Evolutionary conservation across 2,888 invertebrate genomes (phyloP), one percentile per base, ranked within the genome.

Genomic region (Rhingia rostrata): DNA sequence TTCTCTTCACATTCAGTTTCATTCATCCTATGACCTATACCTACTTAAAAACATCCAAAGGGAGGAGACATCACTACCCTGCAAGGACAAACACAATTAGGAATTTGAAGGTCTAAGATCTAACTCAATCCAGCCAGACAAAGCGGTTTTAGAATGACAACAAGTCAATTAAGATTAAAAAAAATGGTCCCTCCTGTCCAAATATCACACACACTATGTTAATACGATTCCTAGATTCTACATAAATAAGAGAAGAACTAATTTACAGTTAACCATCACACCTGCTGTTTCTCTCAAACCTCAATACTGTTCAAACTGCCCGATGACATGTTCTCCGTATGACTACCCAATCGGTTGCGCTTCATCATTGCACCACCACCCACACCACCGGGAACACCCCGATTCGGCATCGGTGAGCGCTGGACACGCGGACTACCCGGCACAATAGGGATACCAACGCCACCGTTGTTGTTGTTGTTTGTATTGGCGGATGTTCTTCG

Each of bases 281-380:
- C 56, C 54, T 53, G 54, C 54, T 47, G 49, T 37, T 37, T 32
- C 32, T 37, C 30, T 80, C 60, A 84, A 80, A 92, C 92, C 88
- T 92, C 92, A 90, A 92, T 92, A 90, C 92, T 92, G 90, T 92
- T 92, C 45, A 92, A 89, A 87, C 92, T 92, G 78, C 92, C 92
- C 63, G 91, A 91, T 7, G 92, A 92, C 79, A 92, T 91, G 86
- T 92, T 92, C 86, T 92, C 91, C 84, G 90, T 90, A 86, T 91
- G 91, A 86, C 91, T 92, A 86, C 92, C 91, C 58, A 92, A 87
- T 4, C 91, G 90, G 53, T 90, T 90, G 14, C 91, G 89, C 85
- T 91, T 90, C 77, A 90, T 90, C 83, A 90, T 88, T 0, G 74
- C 75, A 41, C 81, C 81, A 10, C 69, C 73, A 9, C 58, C 78